Conservation (phyloP, 92 coral and sea anemone genomes). For the Desmophyllum pertusum region DNA sequence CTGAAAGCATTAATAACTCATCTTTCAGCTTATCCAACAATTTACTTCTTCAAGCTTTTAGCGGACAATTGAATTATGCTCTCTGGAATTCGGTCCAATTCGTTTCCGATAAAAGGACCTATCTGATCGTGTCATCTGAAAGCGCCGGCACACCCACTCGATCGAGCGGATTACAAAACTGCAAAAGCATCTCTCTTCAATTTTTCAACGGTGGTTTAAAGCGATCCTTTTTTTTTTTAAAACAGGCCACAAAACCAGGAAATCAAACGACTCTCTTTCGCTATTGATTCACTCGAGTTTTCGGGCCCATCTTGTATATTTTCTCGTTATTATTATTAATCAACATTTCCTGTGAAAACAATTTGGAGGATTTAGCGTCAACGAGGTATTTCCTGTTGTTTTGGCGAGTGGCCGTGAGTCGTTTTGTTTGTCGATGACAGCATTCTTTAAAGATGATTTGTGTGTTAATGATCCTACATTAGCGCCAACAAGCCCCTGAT, state of each 20-base stretch:
- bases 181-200: not conserved
- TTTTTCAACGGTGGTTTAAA: not conserved
- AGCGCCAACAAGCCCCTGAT: conserved; percentile 11
- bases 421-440: conserved; percentile 67
- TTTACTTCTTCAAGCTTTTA: conserved; percentile 12
- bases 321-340: not conserved
- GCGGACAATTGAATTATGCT: not conserved
- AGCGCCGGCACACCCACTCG: not conserved
- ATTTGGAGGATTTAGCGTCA: conserved; percentile 58
- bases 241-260: not conserved
- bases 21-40: conserved; percentile 24
- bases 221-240: not conserved
- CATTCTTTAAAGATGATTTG: conserved; percentile 24
- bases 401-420: conserved; percentile 33
- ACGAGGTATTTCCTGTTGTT: conserved; percentile 67
- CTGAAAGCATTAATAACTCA: conserved; percentile 13
- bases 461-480: conserved; percentile 39
- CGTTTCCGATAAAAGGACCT: not conserved
- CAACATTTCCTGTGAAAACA: conserved; percentile 41
- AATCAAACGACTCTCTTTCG: not conserved
- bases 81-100: not conserved
- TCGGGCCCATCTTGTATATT: not conserved
- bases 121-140: conserved; percentile 12
- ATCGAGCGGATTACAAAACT: not conserved
- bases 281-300: not conserved